Conservation (phyloP, 1,140 invertebrate species). For the Drosophila repletoides region DNA sequence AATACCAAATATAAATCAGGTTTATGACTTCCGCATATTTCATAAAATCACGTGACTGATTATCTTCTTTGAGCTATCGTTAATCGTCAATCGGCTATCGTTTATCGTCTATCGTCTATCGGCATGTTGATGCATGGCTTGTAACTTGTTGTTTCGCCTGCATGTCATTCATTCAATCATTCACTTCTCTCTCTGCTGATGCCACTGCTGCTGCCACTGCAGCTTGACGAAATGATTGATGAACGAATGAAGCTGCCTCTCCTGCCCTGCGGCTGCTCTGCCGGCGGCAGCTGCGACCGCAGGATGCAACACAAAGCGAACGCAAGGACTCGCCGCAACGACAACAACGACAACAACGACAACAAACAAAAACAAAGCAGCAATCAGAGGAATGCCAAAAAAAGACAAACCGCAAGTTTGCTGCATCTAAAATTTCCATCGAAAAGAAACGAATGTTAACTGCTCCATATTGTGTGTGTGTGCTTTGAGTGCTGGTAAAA, state of each 20-base stretch:
- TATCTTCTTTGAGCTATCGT: neutral
- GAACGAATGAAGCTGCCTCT: constrained; percentile 4
- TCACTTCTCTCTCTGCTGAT: neutral
- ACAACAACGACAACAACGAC: neutral
- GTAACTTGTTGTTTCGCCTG: constrained; percentile 1
- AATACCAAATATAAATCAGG: constrained; percentile 38
- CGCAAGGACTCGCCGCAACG: neutral
- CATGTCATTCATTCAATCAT: neutral
- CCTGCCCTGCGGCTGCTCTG: neutral
- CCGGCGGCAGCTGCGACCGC: constrained; percentile 15
- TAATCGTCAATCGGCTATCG: constrained; percentile 8
- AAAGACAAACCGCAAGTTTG: constrained; percentile 18
- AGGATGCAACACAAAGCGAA: neutral
- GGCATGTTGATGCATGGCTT: too few species aligned
- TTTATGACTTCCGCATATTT: constrained; percentile 40
- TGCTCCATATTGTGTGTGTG: too few species aligned
- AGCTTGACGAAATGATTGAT: constrained; percentile 49
- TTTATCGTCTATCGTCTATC: constrained; percentile 16
- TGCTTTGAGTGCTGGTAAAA: too few species aligned
- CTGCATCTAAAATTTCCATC: constrained; percentile 12
- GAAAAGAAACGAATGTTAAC: neutral
- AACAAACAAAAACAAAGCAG: constrained; percentile 1
- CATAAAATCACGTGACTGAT: constrained; percentile 10
- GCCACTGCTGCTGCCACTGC: constrained; percentile 30
- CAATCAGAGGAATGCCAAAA: neutral